Evolutionary conservation across 2,888 invertebrate genomes (phyloP), one percentile per base, ranked within the genome.

Genomic region (Celastrina argiolus): DNA sequence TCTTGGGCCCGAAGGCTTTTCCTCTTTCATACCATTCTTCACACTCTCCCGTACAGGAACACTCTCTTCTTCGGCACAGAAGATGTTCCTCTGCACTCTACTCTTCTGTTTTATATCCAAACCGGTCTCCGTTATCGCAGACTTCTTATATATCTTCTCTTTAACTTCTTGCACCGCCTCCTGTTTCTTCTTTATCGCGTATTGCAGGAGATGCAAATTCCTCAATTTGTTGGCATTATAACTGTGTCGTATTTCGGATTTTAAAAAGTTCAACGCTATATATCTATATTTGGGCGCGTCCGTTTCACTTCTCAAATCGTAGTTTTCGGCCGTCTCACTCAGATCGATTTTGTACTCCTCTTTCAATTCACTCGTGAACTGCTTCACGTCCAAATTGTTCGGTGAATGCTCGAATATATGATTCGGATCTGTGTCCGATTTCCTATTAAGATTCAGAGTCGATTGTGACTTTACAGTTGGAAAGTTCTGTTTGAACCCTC

Each of bases 161-260:
- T 91, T 91, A 26, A 91, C 86, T 28, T 90, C 92, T 66, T 92
- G 88, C 0, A 93, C 94, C 6, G 95, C 94, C 28, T 94, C 92
- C 56, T 92, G 92, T 66, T 93, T 92, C 74, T 95, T 95, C 78
- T 94, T 94, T 68, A 95, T 94, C 3, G 94, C 92, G 71, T 96
- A 94, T 88, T 96, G 96, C 16, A 94, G 81, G 51, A 93, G 90
- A 78, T 95, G 95, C 39, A 96, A 76, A 74, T 92, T 93, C 66
- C 94, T 92, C n/a, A 97, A 81, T 71, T 95, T 95, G 1, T 92
- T 92, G 6, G 96, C 92, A 56, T 93, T 94, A 75, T 96, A 97
- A 78, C 96, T 96, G 2, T 92, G 92, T 69, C 94, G 92, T 63
- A 96, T 92, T 77, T 96, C 95, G 1, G 90, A 90, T 71, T 91